phyloP scores from a whole-genome alignment of 2,113 vertebrate genomes.

The Spheniscus mendiculus region DNA sequence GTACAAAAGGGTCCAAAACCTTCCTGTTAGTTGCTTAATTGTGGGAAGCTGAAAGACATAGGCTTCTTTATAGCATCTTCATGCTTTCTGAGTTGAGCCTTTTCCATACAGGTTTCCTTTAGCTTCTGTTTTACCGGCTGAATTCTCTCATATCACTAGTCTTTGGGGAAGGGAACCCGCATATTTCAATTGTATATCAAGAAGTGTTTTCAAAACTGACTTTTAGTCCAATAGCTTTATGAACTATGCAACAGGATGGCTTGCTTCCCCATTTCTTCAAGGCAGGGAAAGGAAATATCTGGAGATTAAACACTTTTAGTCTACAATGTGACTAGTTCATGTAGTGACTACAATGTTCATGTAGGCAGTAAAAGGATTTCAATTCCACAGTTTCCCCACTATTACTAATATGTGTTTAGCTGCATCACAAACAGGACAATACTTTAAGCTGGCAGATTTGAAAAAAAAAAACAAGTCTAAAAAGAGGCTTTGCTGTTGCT shows the following conservation, averaged over 20 bases:
- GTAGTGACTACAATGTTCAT: background rate
- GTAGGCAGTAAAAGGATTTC: background rate
- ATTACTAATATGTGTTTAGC: conserved; percentile 2
- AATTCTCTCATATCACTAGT: background rate
- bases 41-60: background rate
- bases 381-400: background rate
- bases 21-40: background rate
- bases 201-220: background rate
- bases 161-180: background rate
- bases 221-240: background rate
- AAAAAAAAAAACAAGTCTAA: background rate
- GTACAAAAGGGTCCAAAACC: background rate
- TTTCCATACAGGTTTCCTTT: background rate
- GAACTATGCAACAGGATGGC: background rate
- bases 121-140: background rate
- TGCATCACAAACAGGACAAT: conserved; percentile 4
- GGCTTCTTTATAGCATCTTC: background rate
- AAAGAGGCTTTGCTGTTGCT: background rate
- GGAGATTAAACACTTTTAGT: background rate
- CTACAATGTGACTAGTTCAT: background rate
- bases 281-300: background rate
- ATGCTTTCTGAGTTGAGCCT: background rate
- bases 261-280: background rate
- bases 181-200: background rate
- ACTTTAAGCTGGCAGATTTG: background rate